phyloP scores from a whole-genome alignment of 2,888 invertebrate genomes.

The Aromia moschata region DNA sequence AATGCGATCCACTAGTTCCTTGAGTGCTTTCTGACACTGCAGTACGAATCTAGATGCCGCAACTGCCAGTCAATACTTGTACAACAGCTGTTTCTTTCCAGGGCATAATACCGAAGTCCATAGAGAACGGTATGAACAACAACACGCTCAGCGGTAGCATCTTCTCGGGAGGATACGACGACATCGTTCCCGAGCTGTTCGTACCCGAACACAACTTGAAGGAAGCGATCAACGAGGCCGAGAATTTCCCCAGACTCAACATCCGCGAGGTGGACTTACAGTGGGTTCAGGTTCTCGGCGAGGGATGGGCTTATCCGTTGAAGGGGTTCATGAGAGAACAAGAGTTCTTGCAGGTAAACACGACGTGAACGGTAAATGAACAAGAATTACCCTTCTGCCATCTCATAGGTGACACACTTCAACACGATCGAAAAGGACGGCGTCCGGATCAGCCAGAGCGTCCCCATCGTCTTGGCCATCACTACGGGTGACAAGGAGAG shows the following conservation, averaged over 20 bases:
- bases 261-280: slow-evolving; percentile 86
- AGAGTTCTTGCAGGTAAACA: slow-evolving; percentile 74
- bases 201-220: slow-evolving; percentile 72
- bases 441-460: slow-evolving; percentile 83
- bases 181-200: slow-evolving; percentile 78
- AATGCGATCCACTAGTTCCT: too few species aligned
- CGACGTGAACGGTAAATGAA: too few species aligned
- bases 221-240: slow-evolving; percentile 74
- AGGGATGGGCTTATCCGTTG: slow-evolving; percentile 97
- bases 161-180: slow-evolving; percentile 27
- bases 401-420: slow-evolving; percentile 88
- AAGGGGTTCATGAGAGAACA: slow-evolving; percentile 71
- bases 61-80: too few species aligned
- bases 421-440: slow-evolving; percentile 82
- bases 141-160: slow-evolving; percentile 26
- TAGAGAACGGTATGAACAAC: slow-evolving; percentile 8
- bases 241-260: slow-evolving; percentile 75
- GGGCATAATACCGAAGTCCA: slow-evolving; percentile 69
- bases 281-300: slow-evolving; percentile 87
- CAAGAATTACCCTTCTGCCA: not conserved
- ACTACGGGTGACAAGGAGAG: slow-evolving; percentile 75
- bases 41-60: too few species aligned
- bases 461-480: slow-evolving; percentile 91
- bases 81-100: too few species aligned
- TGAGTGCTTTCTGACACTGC: too few species aligned